Base-by-base conservation (phyloP, 2,797 vertebrate genomes). In the Halcyon leucocephala region DNA sequence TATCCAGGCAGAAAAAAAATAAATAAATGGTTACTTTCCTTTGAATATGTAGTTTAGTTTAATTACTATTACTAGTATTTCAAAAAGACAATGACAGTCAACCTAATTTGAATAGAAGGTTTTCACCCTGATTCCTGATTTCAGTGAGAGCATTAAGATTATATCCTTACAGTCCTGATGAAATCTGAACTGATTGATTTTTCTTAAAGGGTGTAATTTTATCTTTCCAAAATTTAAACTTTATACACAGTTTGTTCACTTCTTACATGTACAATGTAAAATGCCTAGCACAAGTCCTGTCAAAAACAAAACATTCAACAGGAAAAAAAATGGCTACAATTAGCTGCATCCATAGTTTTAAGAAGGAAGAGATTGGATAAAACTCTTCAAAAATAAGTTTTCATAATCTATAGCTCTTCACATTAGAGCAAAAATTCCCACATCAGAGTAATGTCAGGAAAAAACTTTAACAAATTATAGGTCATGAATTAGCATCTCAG, bases 91-190 rank as follows among this genome's bases (percentile, higher is more conserved):
- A n/a, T 17, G 25, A 91, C 3, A 76, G 11, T 35, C 18, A 80
- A 64, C 4, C 0, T 54, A 31, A 52, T 82, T 67, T 64, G 5
- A 89, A 78, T 1, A 33, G 7, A 70, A 1, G 1, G 1, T 0
- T 81, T 78, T 9, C 39, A 57, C 2, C 3, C 1, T 86, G 90
- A 86, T 15, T 25, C 11, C 4, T n/a, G 19, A 62, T 70, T 92
- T 81, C 22, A 64, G 2, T 44, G 4, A 71, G 60, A 90, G 58
- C 8, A 10, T 39, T 54, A 71, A n/a, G 31, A 48, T 16, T 55
- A 28, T 49, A 12, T 65, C 6, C 17, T 48, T 54, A 65, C 7
- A 65, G 15, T 4, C 15, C 49, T 89, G 26, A n/a, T 65, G 16
- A 49, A 78, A 48, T 4, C 3, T 48, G 17, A 57, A 41, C 52